A percentile compares a stretch with the other conserved stretches of the same genome.
Conservation (phyloP, 2,797 vertebrate species). For the Garrulus glandarius region DNA sequence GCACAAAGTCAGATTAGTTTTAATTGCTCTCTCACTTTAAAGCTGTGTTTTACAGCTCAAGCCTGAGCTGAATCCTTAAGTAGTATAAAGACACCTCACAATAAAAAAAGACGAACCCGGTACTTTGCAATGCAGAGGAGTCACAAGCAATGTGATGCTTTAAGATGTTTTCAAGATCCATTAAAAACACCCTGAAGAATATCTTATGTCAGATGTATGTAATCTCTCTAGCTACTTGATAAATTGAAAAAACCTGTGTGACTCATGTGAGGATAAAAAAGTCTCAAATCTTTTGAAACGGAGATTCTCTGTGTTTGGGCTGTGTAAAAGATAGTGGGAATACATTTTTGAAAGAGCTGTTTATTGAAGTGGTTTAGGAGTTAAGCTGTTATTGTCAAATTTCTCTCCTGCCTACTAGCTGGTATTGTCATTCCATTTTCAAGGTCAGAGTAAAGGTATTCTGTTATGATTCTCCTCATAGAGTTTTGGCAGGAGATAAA, state of each 20-base stretch:
- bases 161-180: neutral
- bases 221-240: neutral
- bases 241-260: neutral
- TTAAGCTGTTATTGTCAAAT: slow-evolving; percentile 35
- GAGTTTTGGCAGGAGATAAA: neutral
- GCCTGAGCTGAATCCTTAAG: neutral
- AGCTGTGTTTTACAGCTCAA: neutral
- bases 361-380: slow-evolving; percentile 22
- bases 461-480: neutral
- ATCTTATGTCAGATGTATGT: neutral
- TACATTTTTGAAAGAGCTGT: slow-evolving; percentile 18
- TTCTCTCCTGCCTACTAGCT: neutral
- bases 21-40: neutral
- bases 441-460: slow-evolving; percentile 23
- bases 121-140: neutral
- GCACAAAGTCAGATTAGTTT: neutral
- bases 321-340: neutral
- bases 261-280: neutral
- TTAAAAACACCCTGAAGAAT: neutral
- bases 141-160: neutral
- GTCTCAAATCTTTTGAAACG: neutral
- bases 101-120: neutral
- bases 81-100: neutral
- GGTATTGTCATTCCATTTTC: slow-evolving; percentile 31
- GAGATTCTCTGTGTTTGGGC: neutral